Percentiles rank a stretch among this genome's conserved stretches.
Conservation (phyloP, 1,140 invertebrate genomes). For the Drosophila rhopaloa region DNA sequence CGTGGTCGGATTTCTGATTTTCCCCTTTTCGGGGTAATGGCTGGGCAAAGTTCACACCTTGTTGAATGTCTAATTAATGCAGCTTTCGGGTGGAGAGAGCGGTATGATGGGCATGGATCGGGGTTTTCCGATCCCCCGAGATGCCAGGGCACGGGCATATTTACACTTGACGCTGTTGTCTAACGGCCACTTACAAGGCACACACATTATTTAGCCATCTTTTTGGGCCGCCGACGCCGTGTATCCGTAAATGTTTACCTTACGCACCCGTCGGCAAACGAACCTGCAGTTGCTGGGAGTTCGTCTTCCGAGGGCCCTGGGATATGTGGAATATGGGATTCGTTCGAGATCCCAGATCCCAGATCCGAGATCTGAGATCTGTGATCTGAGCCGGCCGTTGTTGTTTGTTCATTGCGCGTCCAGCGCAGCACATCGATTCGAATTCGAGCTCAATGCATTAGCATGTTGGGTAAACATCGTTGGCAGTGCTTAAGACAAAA, state of each 20-base stretch:
- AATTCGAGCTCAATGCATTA: constrained; percentile 74
- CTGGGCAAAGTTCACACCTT: constrained; percentile 77
- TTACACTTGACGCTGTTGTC: constrained; percentile 72
- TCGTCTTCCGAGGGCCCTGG: not conserved
- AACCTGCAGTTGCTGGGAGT: constrained; percentile 20
- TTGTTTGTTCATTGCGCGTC: constrained; percentile 70
- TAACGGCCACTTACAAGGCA: constrained; percentile 79
- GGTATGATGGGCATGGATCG: constrained; percentile 2
- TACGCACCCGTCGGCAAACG: constrained; percentile 82
- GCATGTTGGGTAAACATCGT: constrained; percentile 79
- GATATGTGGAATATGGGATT: constrained; percentile 1
- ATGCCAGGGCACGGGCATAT: constrained; percentile 40
- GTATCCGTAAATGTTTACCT: constrained; percentile 72
- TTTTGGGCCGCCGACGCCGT: constrained; percentile 69
- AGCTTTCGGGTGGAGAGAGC: constrained; percentile 45
- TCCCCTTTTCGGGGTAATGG: constrained; percentile 44
- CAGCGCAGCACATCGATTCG: constrained; percentile 49
- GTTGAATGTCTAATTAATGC: constrained; percentile 83
- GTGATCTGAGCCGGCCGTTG: constrained; percentile 42
- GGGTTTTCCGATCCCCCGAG: constrained; percentile 13
- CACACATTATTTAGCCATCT: constrained; percentile 83
- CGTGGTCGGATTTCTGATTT: constrained; percentile 45
- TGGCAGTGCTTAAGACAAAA: constrained; percentile 78
- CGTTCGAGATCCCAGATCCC: constrained; percentile 17
- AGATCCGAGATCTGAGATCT: constrained; percentile 8